Base-by-base conservation (phyloP, 2,888 invertebrate genomes). In the Pristionchus arcanus region DNA sequence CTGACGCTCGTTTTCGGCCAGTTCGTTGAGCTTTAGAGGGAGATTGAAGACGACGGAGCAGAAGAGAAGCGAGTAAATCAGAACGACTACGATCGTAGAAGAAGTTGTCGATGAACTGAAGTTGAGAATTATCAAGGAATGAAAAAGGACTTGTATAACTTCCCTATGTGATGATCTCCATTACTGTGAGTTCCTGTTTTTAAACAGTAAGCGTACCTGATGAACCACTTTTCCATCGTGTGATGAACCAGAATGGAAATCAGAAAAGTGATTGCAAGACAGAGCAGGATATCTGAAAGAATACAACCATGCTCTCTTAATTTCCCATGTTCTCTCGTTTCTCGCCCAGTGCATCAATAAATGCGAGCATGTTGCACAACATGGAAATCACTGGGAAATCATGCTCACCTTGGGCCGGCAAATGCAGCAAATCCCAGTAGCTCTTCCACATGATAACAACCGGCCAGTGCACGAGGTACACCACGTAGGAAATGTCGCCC, bases 381-480 rank as follows among this genome's bases (percentile, higher is more conserved):
- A n/a, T n/a, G n/a, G n/a, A 11, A 81, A 21, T 49, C 19, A 11
- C 25, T 25, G 11, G 11, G 49, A 42, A 15, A 42, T 31, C 21
- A 9, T 3, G 9, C 21, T 34, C 31, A 59, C 84, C 59, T 11
- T 42, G 4, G 7, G n/a, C 42, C 1, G 81, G 49, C 37, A 84
- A 9, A 31, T 3, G 0, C 4, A 21, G 31, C 4, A 34, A 4
- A 25, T 85, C 84, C 28, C 31, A 85, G 34, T 85, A 85, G 84
- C 59, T 85, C 59, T 85, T 85, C 84, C 84, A 85, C 59, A 85
- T 85, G 15, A 59, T 59, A 15, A 31, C 15, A 28, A 85, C 84
- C 31, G 84, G 84, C 84, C 84, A 85, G 21, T 85, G 84, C 3
- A 59, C 84, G 34, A 85, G 84, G 34, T 85, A 85, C 4, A 85